A percentile compares a stretch with the other conserved stretches of the same genome.
phyloP scores from a whole-genome alignment of 2,797 vertebrate species.

The Psittacula derbiana region DNA sequence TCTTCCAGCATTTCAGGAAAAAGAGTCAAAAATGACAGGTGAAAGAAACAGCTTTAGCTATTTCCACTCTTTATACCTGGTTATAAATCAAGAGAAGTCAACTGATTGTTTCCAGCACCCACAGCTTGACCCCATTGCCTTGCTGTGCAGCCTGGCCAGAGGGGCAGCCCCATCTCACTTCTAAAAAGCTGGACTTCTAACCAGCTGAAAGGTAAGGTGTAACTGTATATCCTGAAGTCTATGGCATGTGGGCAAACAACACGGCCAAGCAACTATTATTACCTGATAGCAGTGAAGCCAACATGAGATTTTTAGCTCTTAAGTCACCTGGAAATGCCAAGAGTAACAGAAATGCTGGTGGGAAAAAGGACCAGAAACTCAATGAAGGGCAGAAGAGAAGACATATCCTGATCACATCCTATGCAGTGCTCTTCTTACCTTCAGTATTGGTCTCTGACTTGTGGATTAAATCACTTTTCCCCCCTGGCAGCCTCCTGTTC shows the following conservation, averaged over 20 bases:
- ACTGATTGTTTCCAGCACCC: neutral
- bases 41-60: neutral
- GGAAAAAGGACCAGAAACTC: neutral
- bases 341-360: neutral
- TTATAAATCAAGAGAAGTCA: neutral
- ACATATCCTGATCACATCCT: neutral
- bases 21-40: neutral
- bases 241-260: neutral
- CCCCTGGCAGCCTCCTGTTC: neutral
- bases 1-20: neutral
- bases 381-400: neutral
- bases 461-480: neutral
- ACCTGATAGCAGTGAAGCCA: neutral
- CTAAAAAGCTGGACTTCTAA: neutral
- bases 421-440: neutral
- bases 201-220: neutral
- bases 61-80: neutral
- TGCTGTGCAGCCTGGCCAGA: neutral
- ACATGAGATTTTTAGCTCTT: neutral
- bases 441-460: neutral
- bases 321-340: rapidly evolving
- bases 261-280: rapidly evolving
- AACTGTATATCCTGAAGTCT: neutral
- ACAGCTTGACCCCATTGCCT: neutral
- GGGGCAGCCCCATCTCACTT: neutral